Evolutionary conservation across 2,797 vertebrate species (phyloP), one percentile per base, ranked within the genome.

Genomic region (Craterocephalus amniculus): DNA sequence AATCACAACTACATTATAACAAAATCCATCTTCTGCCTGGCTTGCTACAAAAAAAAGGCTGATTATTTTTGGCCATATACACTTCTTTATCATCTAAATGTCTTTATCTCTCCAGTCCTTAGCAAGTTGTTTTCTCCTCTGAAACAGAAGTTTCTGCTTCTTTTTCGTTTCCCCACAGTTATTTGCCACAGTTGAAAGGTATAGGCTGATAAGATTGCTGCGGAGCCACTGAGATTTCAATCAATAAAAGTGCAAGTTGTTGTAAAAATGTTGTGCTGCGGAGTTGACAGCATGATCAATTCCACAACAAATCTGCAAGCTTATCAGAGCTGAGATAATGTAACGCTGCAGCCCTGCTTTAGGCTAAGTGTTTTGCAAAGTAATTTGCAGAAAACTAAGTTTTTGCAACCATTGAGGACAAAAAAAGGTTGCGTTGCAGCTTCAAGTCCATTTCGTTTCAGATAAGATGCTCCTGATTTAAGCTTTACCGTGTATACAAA

Each of bases 161-260:
- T 67, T 60, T 71, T 78, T 56, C 55, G 14, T 74, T 67, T 57
- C 6, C 22, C 14, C 38, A 38, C 64, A 67, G 36, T 69, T 81
- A 74, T 69, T 58, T 59, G 40, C 69, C 31, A 12, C 36, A 22
- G 57, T 51, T 63, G 75, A 76, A 69, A 67, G 27, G 51, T 58
- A 11, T 27, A 0, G 14, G 49, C 40, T n/a, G 51, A 63, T 78
- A n/a, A 69, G 79, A 80, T 77, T 29, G 59, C 40, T 1, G 26
- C n/a, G 34, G 75, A 59, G 67, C 76, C 72, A 2, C 74, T 64
- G 79, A 77, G 78, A 81, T 84, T 83, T 74, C 71, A 67, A 82
- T 85, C 79, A 73, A 79, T 82, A 51, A 63, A 67, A 72, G 65
- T 48, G 80, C 57, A 54, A 57, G 31, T 35, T 72, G 56, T 67